Base-by-base conservation (phyloP, 2,113 vertebrate genomes). In the Phyllostomus discolor region DNA sequence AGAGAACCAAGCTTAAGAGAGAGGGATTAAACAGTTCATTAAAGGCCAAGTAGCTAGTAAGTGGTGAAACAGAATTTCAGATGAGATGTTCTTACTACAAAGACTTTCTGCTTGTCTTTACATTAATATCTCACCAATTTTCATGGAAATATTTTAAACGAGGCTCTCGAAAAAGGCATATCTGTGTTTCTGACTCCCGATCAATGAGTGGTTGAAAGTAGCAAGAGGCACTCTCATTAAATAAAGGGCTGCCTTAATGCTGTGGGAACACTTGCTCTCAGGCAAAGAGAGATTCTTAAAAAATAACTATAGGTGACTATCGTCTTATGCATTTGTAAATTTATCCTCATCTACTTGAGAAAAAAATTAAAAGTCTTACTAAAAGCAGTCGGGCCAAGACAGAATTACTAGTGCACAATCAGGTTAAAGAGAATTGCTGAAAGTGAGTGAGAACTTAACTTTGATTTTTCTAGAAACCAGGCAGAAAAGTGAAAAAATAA, bases 101-200 rank as follows among this genome's bases (percentile, higher is more conserved):
- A 90, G 62, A 81, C 16, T 72, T 97, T 69, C 48, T 38, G 14
- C 66, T 78, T 72, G 46, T 72, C 48, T 90, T 96, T 64, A 52
- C 69, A 83, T 90, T 62, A 89, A 19, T 81, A 62, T 78, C 41
- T 89, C 83, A 54, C 72, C 91, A 79, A 57, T 95, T 94, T 76
- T 88, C 54, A 95, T 22, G 35, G 46, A 83, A 89, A 69, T 2
- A 72, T 90, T 89, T 72, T 66, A 91, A 95, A 72, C 78, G 28
- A 93, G 38, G 24, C 62, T 85, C 88, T 95, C 20, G 46, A 67
- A 88, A 92, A 95, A 73, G 28, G 48, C 15, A 24, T 73, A 85
- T 57, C 22, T 86, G 31, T 64, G n/a, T 92, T 88, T 96, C 12
- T 88, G 57, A 91, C 31, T 90, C 59, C 69, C 26, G 72, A 95